These are phyloP conservation scores for Rhea americana DNA, from an alignment of 2,113 vertebrate species.

Conservation along the genomic window DNA sequence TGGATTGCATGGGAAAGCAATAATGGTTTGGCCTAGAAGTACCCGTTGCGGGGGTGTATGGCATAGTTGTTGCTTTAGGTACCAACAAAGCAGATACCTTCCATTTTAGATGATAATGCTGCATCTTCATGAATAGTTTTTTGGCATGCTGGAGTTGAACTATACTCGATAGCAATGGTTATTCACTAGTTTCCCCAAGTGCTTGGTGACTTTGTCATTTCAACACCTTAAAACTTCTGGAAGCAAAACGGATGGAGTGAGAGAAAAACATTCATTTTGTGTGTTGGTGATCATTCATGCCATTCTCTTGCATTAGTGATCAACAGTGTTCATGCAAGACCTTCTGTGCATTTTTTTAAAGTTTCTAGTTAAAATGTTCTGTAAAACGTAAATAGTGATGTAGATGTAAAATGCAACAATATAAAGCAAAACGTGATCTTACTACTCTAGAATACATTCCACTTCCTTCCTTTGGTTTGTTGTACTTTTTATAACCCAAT, in stretches of 20 bases:
- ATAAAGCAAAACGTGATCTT: neutral
- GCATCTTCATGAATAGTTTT: accelerated
- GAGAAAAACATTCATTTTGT: neutral
- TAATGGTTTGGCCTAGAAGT: neutral
- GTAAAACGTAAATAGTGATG: neutral
- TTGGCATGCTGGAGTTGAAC: neutral
- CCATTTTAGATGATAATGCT: neutral
- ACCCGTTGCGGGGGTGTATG: neutral
- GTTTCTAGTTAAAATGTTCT: neutral
- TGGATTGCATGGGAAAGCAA: neutral
- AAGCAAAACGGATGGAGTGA: neutral
- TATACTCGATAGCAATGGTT: neutral
- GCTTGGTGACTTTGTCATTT: conserved; percentile 3
- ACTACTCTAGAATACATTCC: neutral
- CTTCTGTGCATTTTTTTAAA: neutral
- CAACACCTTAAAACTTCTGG: neutral
- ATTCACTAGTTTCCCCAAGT: neutral
- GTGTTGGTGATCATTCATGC: neutral
- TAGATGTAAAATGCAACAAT: neutral
- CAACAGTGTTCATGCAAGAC: neutral
- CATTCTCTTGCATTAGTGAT: neutral
- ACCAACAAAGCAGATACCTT: neutral
- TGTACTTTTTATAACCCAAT: neutral
- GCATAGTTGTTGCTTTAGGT: neutral
- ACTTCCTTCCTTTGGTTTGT: neutral